These are phyloP conservation scores for Drosophila leontia DNA, from an alignment of 1,140 invertebrate genomes.

Conservation along the genomic window DNA sequence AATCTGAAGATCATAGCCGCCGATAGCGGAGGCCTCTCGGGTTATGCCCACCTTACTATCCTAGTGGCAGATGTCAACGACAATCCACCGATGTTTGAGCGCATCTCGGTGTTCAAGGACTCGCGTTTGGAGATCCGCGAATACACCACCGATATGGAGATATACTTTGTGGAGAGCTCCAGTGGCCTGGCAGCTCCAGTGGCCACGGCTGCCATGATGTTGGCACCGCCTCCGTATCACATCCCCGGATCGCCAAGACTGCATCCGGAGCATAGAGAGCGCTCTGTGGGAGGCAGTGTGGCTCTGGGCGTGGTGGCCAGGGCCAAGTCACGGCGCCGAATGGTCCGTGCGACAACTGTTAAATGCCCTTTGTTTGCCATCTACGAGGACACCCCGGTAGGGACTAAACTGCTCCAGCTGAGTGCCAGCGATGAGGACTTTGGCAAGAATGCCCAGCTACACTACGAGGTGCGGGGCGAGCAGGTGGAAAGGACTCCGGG, in stretches of 20 bases:
- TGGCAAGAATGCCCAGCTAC: slow-evolving; percentile 90
- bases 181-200: slow-evolving; percentile 68
- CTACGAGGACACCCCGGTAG: slow-evolving; percentile 91
- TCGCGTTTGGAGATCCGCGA: slow-evolving; percentile 89
- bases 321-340: slow-evolving; percentile 53
- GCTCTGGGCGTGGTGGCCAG: slow-evolving; percentile 30
- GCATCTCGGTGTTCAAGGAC: slow-evolving; percentile 88
- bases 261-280: slow-evolving; percentile 41
- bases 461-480: slow-evolving; percentile 90
- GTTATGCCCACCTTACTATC: slow-evolving; percentile 90
- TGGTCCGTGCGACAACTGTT: slow-evolving; percentile 21
- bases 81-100: slow-evolving; percentile 90
- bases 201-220: slow-evolving; percentile 66
- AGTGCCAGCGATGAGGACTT: slow-evolving; percentile 93
- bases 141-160: slow-evolving; percentile 86
- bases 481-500: slow-evolving; percentile 86
- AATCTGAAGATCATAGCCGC: slow-evolving; percentile 90
- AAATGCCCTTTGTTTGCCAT: slow-evolving; percentile 88
- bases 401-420: slow-evolving; percentile 91
- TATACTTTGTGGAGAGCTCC: slow-evolving; percentile 85
- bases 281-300: slow-evolving; percentile 2
- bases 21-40: slow-evolving; percentile 91
- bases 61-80: slow-evolving; percentile 93
- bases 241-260: slow-evolving; percentile 75
- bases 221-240: slow-evolving; percentile 71